Conservation (phyloP, 2,888 invertebrate species). For the Meiosimyza decipiens region DNA sequence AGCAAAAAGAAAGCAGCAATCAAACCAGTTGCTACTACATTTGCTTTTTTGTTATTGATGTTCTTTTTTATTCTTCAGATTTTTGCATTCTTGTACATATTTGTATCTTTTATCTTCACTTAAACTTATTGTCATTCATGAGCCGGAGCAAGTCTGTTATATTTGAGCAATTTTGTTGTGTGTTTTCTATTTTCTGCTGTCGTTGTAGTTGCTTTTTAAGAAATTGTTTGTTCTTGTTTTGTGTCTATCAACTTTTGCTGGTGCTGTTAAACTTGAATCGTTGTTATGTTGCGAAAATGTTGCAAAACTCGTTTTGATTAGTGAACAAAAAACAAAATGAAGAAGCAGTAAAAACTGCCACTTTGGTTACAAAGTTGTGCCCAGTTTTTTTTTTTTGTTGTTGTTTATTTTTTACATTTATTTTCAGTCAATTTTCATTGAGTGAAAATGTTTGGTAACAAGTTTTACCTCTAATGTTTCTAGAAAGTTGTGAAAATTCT, state of each 20-base stretch:
- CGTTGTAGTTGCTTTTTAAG: neutral
- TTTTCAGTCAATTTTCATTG: neutral
- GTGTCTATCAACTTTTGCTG: neutral
- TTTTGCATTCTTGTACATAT: neutral
- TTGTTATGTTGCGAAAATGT: too few species aligned
- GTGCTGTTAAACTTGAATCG: slow-evolving; percentile 10
- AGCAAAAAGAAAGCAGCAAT: too few species aligned
- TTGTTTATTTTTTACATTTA: neutral
- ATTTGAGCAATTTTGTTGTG: neutral
- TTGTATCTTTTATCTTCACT: neutral
- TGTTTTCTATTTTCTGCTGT: neutral
- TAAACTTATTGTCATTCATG: slow-evolving; percentile 15
- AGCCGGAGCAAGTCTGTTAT: neutral
- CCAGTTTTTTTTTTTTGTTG: neutral
- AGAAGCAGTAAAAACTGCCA: neutral
- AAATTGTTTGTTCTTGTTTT: neutral
- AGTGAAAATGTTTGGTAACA: slow-evolving; percentile 6
- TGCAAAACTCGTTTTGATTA: slow-evolving; percentile 5
- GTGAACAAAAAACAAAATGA: neutral
- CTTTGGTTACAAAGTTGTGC: neutral
- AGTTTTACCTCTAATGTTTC: slow-evolving; percentile 1
- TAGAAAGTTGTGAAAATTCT: slow-evolving; percentile 17
- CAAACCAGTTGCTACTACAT: too few species aligned
- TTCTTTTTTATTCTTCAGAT: too few species aligned
- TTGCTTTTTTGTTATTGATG: too few species aligned